phyloP scores from a whole-genome alignment of 2,888 invertebrate genomes.

The Phyllotreta cruciferae region DNA sequence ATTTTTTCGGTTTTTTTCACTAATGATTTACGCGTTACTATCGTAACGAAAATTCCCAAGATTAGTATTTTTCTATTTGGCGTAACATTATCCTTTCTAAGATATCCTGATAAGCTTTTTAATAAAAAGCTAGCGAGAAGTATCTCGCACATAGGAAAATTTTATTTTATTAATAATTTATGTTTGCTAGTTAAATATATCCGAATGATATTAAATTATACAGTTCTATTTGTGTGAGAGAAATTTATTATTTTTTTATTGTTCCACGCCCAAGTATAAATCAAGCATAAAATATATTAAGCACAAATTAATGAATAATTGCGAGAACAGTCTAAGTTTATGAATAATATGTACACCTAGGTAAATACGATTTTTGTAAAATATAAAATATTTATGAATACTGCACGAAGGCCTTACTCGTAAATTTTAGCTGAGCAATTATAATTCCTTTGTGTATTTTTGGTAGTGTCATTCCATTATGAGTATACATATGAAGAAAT shows the following conservation, averaged over 20 bases:
- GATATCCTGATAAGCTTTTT: too few relatives aligned
- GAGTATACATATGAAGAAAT: slow-evolving; percentile 9
- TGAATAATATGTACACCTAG: too few relatives aligned
- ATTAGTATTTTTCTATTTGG: slow-evolving; percentile 4
- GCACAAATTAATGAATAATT: slow-evolving; percentile 9
- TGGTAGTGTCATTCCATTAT: slow-evolving; percentile 19
- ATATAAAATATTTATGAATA: too few relatives aligned
- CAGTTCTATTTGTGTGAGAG: slow-evolving; percentile 3
- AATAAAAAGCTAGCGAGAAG: too few relatives aligned
- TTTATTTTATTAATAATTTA: slow-evolving; percentile 3
- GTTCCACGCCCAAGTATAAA: slow-evolving; percentile 13
- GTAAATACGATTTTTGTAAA: too few relatives aligned
- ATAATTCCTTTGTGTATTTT: slow-evolving; percentile 19
- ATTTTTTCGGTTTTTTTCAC: slow-evolving; percentile 20
- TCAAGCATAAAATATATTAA: slow-evolving; percentile 14
- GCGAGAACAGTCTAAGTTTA: neutral
- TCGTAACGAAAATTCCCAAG: slow-evolving; percentile 22
- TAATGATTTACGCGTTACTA: slow-evolving; percentile 24
- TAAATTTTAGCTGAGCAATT: slow-evolving; percentile 12
- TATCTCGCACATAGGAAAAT: too few relatives aligned
- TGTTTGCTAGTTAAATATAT: slow-evolving; percentile 7
- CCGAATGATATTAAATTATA: slow-evolving; percentile 15
- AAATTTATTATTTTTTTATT: slow-evolving; percentile 20
- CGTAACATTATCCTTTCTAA: too few relatives aligned
- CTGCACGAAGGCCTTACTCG: neutral